phyloP scores from a whole-genome alignment of 2,113 vertebrate genomes.

The Colinus virginianus region DNA sequence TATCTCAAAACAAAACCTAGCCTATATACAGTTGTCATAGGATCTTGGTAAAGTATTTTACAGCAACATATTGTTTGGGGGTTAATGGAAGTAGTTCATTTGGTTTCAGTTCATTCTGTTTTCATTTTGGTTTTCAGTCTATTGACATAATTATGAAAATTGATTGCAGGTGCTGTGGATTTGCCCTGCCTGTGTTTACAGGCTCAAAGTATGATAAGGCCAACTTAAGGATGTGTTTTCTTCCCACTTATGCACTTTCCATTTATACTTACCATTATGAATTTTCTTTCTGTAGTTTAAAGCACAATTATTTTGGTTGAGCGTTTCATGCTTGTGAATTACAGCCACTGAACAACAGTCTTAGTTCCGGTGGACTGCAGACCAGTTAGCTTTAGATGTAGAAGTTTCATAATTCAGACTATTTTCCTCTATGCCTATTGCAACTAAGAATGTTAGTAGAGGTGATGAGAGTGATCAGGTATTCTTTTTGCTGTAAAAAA shows the following conservation, averaged over 20 bases:
- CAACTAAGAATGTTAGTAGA: neutral
- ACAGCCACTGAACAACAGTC: neutral
- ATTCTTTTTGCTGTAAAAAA: neutral
- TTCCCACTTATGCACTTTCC: neutral
- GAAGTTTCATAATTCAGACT: neutral
- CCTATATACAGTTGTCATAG: neutral
- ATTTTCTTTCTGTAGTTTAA: neutral
- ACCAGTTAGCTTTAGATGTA: neutral
- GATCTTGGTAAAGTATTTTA: neutral
- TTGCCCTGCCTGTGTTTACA: neutral
- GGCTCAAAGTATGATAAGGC: neutral
- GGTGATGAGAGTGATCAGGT: fast-evolving
- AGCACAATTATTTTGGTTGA: neutral
- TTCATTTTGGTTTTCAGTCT: neutral
- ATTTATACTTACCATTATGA: neutral
- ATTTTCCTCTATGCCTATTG: neutral
- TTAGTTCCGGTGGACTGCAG: neutral
- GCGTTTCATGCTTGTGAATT: neutral
- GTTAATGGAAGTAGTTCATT: neutral
- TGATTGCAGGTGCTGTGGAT: neutral
- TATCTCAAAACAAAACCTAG: neutral
- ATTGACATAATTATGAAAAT: neutral
- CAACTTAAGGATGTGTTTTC: neutral
- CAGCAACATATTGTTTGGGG: neutral
- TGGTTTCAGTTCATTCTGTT: neutral